These are phyloP conservation scores for Aporophyla lueneburgensis DNA, from an alignment of 2,888 invertebrate species.

Conservation along the genomic window DNA sequence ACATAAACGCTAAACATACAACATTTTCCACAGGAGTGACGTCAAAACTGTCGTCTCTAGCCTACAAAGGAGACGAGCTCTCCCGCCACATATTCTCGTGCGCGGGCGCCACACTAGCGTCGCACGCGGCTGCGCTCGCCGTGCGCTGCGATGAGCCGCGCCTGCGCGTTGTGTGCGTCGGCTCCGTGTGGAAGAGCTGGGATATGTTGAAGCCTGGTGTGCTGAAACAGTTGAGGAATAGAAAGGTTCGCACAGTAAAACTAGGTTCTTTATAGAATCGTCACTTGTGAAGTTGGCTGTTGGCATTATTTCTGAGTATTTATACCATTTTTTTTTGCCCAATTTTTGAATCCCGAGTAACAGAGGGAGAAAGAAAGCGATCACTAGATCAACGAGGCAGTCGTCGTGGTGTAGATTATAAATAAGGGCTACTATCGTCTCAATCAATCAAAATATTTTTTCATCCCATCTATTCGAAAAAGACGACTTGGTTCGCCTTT, in stretches of 20 bases:
- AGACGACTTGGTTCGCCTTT: no score
- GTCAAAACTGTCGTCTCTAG: constrained; percentile 93
- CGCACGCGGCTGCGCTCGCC: constrained; percentile 93
- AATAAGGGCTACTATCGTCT: no score
- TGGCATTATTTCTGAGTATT: no score
- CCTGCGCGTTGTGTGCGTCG: constrained; percentile 96
- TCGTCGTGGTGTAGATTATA: no score
- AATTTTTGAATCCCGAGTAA: no score
- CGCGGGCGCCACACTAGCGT: constrained; percentile 93
- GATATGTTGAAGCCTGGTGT: constrained; percentile 94
- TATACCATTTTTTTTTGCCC: no score
- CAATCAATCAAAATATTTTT: no score
- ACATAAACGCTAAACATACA: not conserved
- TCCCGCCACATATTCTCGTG: constrained; percentile 91
- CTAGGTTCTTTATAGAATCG: no score
- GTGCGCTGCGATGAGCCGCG: constrained; percentile 91
- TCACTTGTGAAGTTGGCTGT: no score
- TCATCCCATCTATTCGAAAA: no score
- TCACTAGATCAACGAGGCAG: no score
- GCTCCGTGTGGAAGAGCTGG: constrained; percentile 99
- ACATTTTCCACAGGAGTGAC: constrained; percentile 91
- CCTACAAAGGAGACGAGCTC: constrained; percentile 93
- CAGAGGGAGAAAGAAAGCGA: no score
- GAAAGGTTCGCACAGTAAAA: constrained; percentile 80
- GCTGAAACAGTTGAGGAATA: constrained; percentile 87